Percentiles rank a stretch among this genome's conserved stretches.
Conservation (phyloP, 92 coral and sea anemone species). For the Zoanthus solanderi region DNA sequence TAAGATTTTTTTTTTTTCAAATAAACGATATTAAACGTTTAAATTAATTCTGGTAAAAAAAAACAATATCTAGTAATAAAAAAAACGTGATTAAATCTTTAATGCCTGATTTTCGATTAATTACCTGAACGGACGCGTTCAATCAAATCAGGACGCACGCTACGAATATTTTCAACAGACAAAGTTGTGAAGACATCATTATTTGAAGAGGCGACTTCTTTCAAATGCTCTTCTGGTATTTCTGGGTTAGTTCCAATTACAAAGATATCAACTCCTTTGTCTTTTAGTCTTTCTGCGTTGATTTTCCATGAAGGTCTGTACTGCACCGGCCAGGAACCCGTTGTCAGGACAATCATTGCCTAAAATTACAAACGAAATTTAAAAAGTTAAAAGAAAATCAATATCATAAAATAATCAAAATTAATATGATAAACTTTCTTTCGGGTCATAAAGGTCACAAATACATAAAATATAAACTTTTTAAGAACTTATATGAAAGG, state of each 20-base stretch:
- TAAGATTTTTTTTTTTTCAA: too few relatives aligned
- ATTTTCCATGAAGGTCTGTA: constrained; percentile 37
- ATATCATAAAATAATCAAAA: too few relatives aligned
- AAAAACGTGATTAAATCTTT: not conserved
- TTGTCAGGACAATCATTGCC: constrained; percentile 16
- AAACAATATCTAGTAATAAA: too few relatives aligned
- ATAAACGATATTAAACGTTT: not conserved
- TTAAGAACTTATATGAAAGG: too few relatives aligned
- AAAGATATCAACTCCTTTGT: constrained; percentile 38
- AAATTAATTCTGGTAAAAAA: too few relatives aligned
- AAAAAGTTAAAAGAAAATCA: too few relatives aligned
- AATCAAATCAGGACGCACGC: constrained; percentile 10
- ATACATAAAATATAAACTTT: too few relatives aligned
- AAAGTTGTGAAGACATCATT: not conserved
- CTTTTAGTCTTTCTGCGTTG: constrained; percentile 28
- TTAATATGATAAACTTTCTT: too few relatives aligned
- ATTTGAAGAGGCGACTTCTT: not conserved
- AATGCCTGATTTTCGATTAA: not conserved
- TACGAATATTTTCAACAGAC: constrained; percentile 8
- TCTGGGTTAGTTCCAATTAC: constrained; percentile 65
- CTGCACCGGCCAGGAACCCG: constrained; percentile 39
- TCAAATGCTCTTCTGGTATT: constrained; percentile 32
- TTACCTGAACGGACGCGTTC: constrained; percentile 42
- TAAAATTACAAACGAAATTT: not conserved
- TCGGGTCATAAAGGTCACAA: too few relatives aligned